phyloP scores from a whole-genome alignment of 1,140 invertebrate genomes.

The Neomicropteryx cornuta region DNA sequence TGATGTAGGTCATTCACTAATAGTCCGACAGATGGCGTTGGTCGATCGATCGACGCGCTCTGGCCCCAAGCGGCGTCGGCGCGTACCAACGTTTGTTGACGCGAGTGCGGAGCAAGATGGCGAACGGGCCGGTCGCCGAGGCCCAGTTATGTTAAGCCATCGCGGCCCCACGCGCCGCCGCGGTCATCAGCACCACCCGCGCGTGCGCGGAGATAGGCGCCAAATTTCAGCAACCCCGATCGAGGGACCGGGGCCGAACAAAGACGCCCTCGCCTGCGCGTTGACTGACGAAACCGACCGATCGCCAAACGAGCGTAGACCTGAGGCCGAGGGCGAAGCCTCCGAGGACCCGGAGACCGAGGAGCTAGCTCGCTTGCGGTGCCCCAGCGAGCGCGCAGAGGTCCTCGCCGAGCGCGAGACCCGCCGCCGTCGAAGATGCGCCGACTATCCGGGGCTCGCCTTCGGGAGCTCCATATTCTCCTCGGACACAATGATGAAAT shows the following conservation, averaged over 20 bases:
- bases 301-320: slow-evolving; percentile 30
- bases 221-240: slow-evolving; percentile 35
- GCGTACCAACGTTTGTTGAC: slow-evolving; percentile 24
- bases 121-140: slow-evolving; percentile 43
- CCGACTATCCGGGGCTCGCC: slow-evolving; percentile 84
- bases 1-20: slow-evolving; percentile 1
- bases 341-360: slow-evolving; percentile 59
- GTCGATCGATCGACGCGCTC: slow-evolving; percentile 28
- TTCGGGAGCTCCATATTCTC: slow-evolving; percentile 88
- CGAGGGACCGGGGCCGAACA: slow-evolving; percentile 44
- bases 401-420: slow-evolving; percentile 75
- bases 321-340: slow-evolving; percentile 22
- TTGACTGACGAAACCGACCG: slow-evolving; percentile 32
- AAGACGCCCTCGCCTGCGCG: slow-evolving; percentile 42
- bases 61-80: slow-evolving; percentile 15
- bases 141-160: no score
- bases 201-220: slow-evolving; percentile 36
- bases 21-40: slow-evolving; percentile 24
- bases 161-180: slow-evolving; percentile 50
- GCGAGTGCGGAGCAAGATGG: slow-evolving; percentile 32
- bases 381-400: slow-evolving; percentile 78
- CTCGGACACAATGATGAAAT: slow-evolving; percentile 96
- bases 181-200: slow-evolving; percentile 69
- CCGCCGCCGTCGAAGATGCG: slow-evolving; percentile 61
- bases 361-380: slow-evolving; percentile 70